These are phyloP conservation scores for Venusia cambrica DNA, from an alignment of 2,888 invertebrate species.

Conservation along the genomic window DNA sequence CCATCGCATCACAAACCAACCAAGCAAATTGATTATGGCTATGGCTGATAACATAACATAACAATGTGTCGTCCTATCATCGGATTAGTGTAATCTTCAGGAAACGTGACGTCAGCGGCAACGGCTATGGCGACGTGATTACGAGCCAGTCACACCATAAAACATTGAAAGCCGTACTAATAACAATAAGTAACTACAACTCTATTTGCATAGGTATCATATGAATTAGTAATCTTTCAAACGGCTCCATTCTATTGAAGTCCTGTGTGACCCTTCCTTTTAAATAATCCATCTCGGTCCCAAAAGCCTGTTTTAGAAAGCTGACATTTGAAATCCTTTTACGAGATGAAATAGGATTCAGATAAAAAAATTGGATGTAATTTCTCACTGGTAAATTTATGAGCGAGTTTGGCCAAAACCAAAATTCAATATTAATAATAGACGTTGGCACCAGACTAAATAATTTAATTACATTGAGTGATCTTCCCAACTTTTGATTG, in stretches of 20 bases:
- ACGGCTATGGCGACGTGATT: constrained; percentile 11
- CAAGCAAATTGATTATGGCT: constrained; percentile 17
- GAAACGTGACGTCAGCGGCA: constrained; percentile 22
- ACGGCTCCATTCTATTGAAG: constrained; percentile 18
- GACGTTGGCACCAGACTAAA: too few relatives aligned
- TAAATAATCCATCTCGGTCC: constrained; percentile 37
- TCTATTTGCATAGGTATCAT: constrained; percentile 3
- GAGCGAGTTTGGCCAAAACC: constrained; percentile 32
- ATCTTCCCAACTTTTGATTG: too few relatives aligned
- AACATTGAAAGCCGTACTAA: constrained; percentile 1
- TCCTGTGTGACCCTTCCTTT: constrained; percentile 29
- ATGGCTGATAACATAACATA: constrained; percentile 20
- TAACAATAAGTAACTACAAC: constrained; percentile 1
- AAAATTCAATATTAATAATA: constrained; percentile 48
- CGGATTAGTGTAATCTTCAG: constrained; percentile 18
- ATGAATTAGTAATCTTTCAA: constrained; percentile 15
- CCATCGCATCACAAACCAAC: constrained; percentile 10
- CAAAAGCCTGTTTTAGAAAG: constrained; percentile 39
- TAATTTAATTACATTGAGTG: too few relatives aligned
- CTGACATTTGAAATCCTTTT: constrained; percentile 45
- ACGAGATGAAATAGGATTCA: constrained; percentile 40
- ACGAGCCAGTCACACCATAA: constrained; percentile 11
- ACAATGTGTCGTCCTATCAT: constrained; percentile 19
- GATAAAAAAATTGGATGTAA: constrained; percentile 49
- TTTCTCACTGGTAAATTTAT: constrained; percentile 56